These are phyloP conservation scores for Bugula neritina DNA, from an alignment of 2,888 invertebrate genomes.

Conservation along the genomic window DNA sequence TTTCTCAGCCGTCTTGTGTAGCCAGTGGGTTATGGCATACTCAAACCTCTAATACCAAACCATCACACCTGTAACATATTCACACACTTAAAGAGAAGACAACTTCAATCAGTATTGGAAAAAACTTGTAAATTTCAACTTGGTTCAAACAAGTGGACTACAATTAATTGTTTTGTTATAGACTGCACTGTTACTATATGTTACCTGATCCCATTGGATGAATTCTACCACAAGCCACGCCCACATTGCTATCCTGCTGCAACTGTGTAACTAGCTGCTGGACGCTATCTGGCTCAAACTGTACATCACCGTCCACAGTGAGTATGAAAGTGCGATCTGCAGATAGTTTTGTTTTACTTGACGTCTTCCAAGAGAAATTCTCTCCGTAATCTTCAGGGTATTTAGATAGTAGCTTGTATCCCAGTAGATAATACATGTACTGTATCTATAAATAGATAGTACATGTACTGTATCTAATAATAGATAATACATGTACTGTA, in stretches of 20 bases:
- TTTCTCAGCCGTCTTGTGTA: not conserved
- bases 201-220: not conserved
- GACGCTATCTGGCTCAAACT: not conserved
- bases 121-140: too few species aligned
- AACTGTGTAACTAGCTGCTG: not conserved
- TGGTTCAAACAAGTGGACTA: too few species aligned
- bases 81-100: too few species aligned
- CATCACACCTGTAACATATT: not conserved
- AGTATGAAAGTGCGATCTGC: not conserved
- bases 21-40: not conserved
- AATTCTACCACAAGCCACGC: not conserved
- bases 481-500: too few species aligned
- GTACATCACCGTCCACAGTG: not conserved
- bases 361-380: not conserved
- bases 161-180: too few species aligned
- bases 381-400: not conserved
- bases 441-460: not conserved
- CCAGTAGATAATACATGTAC: not conserved
- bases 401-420: not conserved
- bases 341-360: not conserved
- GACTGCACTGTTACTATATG: too few species aligned
- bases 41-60: not conserved
- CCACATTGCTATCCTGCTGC: not conserved
- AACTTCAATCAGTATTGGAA: too few species aligned
- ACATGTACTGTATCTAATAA: too few species aligned